Evolutionary conservation across 2,888 invertebrate genomes (phyloP).

Genomic region (Dusona sp.): DNA sequence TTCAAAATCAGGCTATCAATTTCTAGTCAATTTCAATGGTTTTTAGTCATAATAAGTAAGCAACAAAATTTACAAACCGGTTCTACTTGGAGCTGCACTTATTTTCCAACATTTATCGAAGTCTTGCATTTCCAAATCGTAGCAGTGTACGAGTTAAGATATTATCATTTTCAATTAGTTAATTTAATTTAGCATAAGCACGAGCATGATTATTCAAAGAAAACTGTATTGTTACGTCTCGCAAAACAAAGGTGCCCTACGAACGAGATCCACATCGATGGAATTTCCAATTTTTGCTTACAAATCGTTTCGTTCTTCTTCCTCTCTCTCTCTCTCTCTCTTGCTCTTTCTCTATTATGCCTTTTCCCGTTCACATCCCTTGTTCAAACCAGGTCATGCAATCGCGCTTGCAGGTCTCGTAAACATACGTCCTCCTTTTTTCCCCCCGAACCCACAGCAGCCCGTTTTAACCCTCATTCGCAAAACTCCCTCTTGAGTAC

Average conservation of each 20-base stretch:
- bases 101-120: neutral
- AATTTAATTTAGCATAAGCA: neutral
- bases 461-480: conserved; percentile 35
- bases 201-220: neutral
- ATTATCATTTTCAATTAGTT: too few relatives aligned
- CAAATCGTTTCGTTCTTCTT: conserved; percentile 24
- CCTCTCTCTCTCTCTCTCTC: conserved; percentile 8
- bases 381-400: conserved; percentile 66
- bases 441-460: conserved; percentile 25
- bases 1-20: neutral
- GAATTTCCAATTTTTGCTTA: conserved; percentile 49
- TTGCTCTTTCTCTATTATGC: neutral
- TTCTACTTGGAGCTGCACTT: neutral
- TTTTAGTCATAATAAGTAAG: neutral
- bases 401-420: conserved; percentile 58
- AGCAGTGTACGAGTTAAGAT: neutral
- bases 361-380: conserved; percentile 38
- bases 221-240: neutral
- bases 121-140: neutral
- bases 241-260: conserved; percentile 24
- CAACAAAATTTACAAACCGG: neutral
- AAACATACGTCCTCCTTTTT: conserved; percentile 31
- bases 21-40: neutral
- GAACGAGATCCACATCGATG: conserved; percentile 39
- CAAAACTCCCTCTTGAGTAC: conserved; percentile 15